Percentiles rank a stretch among this genome's conserved stretches.
phyloP scores from a whole-genome alignment of 2,888 invertebrate genomes.

The Cephonodes hylas region DNA sequence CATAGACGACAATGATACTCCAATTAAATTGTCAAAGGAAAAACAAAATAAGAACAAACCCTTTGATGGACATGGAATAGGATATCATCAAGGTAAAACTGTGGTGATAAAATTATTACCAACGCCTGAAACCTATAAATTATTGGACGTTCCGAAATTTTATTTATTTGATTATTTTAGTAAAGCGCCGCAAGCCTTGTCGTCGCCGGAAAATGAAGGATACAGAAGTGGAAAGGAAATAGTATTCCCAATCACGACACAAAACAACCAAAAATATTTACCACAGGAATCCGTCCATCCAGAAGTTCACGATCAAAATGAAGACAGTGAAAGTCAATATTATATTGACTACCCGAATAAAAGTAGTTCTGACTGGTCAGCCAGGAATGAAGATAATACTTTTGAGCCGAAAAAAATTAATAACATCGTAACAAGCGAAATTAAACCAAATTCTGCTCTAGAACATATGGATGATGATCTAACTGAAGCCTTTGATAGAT shows the following conservation, averaged over 20 bases:
- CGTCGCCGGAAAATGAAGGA: slow-evolving; percentile 52
- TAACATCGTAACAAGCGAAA: neutral
- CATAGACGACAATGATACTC: slow-evolving; percentile 35
- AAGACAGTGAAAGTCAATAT: neutral
- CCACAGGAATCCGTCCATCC: neutral
- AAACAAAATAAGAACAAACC: slow-evolving; percentile 63
- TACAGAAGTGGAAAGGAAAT: slow-evolving; percentile 54
- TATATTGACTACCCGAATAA: neutral
- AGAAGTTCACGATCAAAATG: neutral
- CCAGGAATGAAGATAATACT: neutral
- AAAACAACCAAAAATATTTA: neutral
- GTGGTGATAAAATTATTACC: slow-evolving; percentile 70
- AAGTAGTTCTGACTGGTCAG: neutral
- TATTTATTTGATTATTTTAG: slow-evolving; percentile 73
- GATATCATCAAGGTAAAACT: slow-evolving; percentile 77
- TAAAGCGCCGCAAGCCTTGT: slow-evolving; percentile 64
- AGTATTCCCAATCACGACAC: slow-evolving; percentile 25
- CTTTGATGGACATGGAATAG: slow-evolving; percentile 70
- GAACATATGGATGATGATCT: slow-evolving; percentile 31
- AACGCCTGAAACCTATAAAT: slow-evolving; percentile 53
- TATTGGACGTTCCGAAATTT: slow-evolving; percentile 55
- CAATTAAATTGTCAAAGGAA: slow-evolving; percentile 39
- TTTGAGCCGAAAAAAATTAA: neutral
- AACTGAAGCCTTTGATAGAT: slow-evolving; percentile 41
- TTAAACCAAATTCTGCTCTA: neutral